phyloP scores from a whole-genome alignment of 2,888 invertebrate species.

The Periphyllus acericola region DNA sequence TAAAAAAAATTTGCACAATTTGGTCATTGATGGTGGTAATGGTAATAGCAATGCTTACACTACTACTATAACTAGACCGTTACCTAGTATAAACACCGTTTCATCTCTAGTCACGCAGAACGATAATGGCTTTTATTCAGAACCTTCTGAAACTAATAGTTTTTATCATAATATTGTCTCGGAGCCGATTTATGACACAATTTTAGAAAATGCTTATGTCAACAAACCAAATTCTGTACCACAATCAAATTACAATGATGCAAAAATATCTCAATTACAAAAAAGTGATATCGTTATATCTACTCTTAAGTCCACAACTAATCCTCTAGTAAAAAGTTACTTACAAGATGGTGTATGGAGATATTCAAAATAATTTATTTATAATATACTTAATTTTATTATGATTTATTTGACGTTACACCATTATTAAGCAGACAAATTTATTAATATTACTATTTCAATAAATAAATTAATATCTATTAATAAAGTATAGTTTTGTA shows the following conservation, averaged over 20 bases:
- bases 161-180: constrained; percentile 5
- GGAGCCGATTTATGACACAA: constrained; percentile 37
- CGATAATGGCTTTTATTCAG: constrained; percentile 3
- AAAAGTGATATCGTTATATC: constrained; percentile 67
- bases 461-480: not conserved
- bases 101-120: constrained; percentile 13
- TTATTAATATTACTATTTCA: constrained; percentile 3
- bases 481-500: not conserved
- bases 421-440: too few relatives aligned
- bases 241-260: not conserved
- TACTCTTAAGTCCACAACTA: constrained; percentile 76
- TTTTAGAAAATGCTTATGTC: constrained; percentile 36
- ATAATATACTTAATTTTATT: not conserved
- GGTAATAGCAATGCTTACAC: constrained; percentile 67
- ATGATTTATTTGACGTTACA: not conserved
- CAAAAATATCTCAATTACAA: not conserved
- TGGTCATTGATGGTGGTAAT: constrained; percentile 59
- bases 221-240: constrained; percentile 23
- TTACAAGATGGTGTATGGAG: constrained; percentile 58
- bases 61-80: constrained; percentile 28
- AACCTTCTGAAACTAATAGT: constrained; percentile 13
- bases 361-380: constrained; percentile 32
- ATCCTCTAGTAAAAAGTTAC: constrained; percentile 68
- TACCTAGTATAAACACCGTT: constrained; percentile 47
- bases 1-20: constrained; percentile 44